Percentiles rank a stretch among this genome's conserved stretches.
Conservation (phyloP, 37 sponge, comb jelly and placozoan genomes). For the Beroe forskalii region DNA sequence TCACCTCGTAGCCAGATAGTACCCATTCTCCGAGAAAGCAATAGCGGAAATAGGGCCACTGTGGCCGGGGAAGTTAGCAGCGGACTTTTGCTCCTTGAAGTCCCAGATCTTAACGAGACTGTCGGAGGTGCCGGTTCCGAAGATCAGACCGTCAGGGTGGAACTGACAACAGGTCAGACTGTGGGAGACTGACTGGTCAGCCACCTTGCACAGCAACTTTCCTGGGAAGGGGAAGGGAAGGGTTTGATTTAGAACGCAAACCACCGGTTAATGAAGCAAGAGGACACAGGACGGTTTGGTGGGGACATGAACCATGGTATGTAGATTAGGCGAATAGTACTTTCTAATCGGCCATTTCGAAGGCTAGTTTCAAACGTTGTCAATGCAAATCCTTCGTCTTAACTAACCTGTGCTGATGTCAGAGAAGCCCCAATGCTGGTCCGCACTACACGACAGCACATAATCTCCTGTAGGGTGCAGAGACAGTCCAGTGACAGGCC, state of each 20-base stretch:
- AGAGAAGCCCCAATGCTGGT: conserved; percentile 93
- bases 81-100: conserved; percentile 92
- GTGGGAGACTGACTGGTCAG: conserved; percentile 49
- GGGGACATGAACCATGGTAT: too few relatives aligned
- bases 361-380: neutral
- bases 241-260: too few relatives aligned
- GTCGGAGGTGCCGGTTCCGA: conserved; percentile 96
- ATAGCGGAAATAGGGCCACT: conserved; percentile 84
- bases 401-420: conserved; percentile 84
- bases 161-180: conserved; percentile 96
- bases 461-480: conserved; percentile 91
- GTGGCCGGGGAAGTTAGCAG: conserved; percentile 99
- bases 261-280: too few relatives aligned
- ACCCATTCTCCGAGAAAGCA: conserved; percentile 99
- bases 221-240: conserved; percentile 26
- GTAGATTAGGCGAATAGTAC: too few relatives aligned
- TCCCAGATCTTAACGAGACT: conserved; percentile 98
- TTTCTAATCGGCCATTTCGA: neutral
- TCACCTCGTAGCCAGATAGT: conserved; percentile 47
- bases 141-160: conserved; percentile 99
- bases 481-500: conserved; percentile 90
- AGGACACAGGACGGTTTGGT: too few relatives aligned
- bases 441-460: conserved; percentile 39
- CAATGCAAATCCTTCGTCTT: too few relatives aligned
- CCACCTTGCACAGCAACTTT: conserved; percentile 62